Conservation (phyloP, 1,140 invertebrate species). For the Sinonovacula constricta region DNA sequence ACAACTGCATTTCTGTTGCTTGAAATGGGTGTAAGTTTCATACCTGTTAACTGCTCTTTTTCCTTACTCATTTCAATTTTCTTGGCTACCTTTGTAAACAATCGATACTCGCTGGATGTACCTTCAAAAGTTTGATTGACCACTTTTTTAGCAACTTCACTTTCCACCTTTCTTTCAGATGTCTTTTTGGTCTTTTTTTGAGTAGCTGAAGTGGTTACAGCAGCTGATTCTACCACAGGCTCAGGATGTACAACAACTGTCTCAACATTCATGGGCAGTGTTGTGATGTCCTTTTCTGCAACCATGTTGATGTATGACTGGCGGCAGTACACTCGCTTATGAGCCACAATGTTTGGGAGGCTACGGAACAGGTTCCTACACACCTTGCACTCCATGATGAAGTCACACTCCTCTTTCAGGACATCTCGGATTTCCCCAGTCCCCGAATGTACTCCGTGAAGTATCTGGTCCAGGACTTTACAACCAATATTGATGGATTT, state of each 20-base stretch:
- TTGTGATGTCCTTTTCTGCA: background rate
- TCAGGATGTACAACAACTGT: constrained; percentile 68
- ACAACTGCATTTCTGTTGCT: constrained; percentile 65
- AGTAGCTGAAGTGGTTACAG: too few relatives aligned
- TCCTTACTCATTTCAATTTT: constrained; percentile 61
- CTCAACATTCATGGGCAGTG: constrained; percentile 52
- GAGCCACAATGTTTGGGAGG: constrained; percentile 89
- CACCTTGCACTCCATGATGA: constrained; percentile 91
- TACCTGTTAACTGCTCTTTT: constrained; percentile 25
- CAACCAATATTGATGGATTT: constrained; percentile 64
- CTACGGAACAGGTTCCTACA: constrained; percentile 91
- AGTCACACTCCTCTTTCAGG: constrained; percentile 87
- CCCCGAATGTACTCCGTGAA: constrained; percentile 69
- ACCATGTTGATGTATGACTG: constrained; percentile 60
- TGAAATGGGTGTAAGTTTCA: constrained; percentile 58
- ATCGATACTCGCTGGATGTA: constrained; percentile 62
- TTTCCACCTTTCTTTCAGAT: too few relatives aligned
- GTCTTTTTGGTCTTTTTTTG: too few relatives aligned
- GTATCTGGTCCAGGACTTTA: constrained; percentile 66
- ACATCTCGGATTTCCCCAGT: constrained; percentile 82
- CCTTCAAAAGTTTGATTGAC: constrained; percentile 56
- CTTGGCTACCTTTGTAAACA: constrained; percentile 66
- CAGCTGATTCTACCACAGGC: too few relatives aligned
- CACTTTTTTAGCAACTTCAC: constrained; percentile 54
- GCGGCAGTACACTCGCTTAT: constrained; percentile 89